A percentile compares a stretch with the other conserved stretches of the same genome.
phyloP scores from a whole-genome alignment of 1,140 invertebrate genomes.

The Andricus grossulariae region DNA sequence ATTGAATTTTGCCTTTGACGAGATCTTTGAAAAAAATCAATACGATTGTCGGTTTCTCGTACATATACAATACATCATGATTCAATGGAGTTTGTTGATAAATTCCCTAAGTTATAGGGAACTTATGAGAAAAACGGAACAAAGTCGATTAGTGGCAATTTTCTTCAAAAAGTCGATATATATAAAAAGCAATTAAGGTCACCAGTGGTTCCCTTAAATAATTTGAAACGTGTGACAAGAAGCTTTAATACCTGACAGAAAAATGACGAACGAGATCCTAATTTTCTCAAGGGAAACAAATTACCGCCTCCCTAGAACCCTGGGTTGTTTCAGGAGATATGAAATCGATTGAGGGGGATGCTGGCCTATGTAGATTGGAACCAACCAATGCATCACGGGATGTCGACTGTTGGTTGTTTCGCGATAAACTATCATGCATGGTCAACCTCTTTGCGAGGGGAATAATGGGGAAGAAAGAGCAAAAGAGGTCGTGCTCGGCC shows the following conservation, averaged over 20 bases:
- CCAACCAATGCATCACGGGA: slow-evolving; percentile 60
- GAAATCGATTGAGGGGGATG: not conserved
- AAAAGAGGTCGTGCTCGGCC: slow-evolving; percentile 45
- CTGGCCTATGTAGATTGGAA: slow-evolving; percentile 31
- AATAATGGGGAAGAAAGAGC: slow-evolving; percentile 36
- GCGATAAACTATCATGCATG: slow-evolving; percentile 63
- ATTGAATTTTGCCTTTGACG: too few species aligned
- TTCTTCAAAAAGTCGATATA: too few species aligned
- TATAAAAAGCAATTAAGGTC: not conserved
- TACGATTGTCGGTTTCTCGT: too few species aligned
- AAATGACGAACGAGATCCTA: slow-evolving; percentile 30
- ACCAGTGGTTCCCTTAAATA: not conserved
- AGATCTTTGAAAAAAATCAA: too few species aligned
- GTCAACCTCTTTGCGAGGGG: slow-evolving; percentile 40
- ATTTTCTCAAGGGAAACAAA: slow-evolving; percentile 27
- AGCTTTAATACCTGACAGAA: slow-evolving; percentile 26
- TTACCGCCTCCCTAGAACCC: not conserved
- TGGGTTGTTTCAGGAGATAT: slow-evolving; percentile 8
- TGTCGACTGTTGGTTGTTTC: slow-evolving; percentile 60
- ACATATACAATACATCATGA: too few species aligned
- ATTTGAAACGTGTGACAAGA: not conserved
- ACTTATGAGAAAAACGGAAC: too few species aligned
- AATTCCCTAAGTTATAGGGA: too few species aligned
- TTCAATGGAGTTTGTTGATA: too few species aligned
- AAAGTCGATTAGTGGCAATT: too few species aligned